Evolutionary conservation across 2,797 vertebrate genomes (phyloP).

Genomic region (Takifugu ocellatus): DNA sequence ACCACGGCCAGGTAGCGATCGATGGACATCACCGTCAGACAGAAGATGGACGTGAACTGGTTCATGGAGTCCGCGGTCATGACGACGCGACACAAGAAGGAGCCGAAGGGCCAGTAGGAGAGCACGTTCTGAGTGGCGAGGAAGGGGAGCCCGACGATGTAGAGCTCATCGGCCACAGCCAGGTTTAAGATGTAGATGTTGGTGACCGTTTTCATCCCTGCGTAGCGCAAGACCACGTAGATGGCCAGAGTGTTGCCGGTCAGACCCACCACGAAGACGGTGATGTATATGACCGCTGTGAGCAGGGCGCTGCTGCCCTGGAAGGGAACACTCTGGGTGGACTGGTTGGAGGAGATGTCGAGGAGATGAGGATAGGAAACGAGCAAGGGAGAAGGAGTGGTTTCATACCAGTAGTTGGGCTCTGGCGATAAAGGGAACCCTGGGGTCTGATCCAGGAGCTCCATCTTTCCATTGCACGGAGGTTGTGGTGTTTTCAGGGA

Average conservation of each 20-base stretch:
- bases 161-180: slow-evolving; percentile 93
- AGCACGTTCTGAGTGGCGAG: slow-evolving; percentile 92
- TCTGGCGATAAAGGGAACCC: slow-evolving; percentile 45
- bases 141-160: slow-evolving; percentile 93
- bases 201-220: slow-evolving; percentile 91
- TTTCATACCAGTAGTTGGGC: slow-evolving; percentile 41
- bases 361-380: slow-evolving; percentile 21
- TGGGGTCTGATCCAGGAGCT: slow-evolving; percentile 35
- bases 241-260: slow-evolving; percentile 93
- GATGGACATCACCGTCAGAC: slow-evolving; percentile 93
- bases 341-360: slow-evolving; percentile 63
- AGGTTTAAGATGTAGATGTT: slow-evolving; percentile 96
- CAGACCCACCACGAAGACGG: slow-evolving; percentile 88
- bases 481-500: background rate
- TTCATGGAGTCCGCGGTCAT: slow-evolving; percentile 96
- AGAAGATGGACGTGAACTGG: slow-evolving; percentile 98
- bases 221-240: slow-evolving; percentile 87
- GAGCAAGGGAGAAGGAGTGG: slow-evolving; percentile 22
- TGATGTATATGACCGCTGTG: slow-evolving; percentile 86
- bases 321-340: slow-evolving; percentile 69
- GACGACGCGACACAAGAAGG: slow-evolving; percentile 90
- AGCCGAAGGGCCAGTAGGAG: slow-evolving; percentile 96
- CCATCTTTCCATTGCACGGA: slow-evolving; percentile 46
- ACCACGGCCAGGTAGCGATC: slow-evolving; percentile 96
- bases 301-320: slow-evolving; percentile 84